phyloP scores from a whole-genome alignment of 1,140 invertebrate genomes.

The Ceratina australensis region DNA sequence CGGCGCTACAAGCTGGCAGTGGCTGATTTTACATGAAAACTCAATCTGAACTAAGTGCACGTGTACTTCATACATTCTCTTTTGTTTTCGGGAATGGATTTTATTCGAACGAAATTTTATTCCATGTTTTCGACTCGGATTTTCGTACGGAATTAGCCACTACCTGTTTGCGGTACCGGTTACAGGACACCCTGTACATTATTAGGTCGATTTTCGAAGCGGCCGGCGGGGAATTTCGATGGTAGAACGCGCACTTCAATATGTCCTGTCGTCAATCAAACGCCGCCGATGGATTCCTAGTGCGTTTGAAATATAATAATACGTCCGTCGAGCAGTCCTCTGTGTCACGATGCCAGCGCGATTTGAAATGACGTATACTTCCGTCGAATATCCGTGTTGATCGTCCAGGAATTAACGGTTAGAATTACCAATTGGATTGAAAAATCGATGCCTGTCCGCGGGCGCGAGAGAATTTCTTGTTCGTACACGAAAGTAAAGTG shows the following conservation, averaged over 20 bases:
- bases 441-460: neutral
- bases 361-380: conserved; percentile 48
- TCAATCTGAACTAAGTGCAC: too few species aligned
- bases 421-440: conserved; percentile 11
- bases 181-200: neutral
- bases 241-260: conserved; percentile 45
- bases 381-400: conserved; percentile 23
- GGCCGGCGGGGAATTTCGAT: conserved; percentile 43
- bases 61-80: too few species aligned
- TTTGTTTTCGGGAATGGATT: too few species aligned
- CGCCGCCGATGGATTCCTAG: conserved; percentile 46
- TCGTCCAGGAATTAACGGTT: conserved; percentile 25
- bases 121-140: too few species aligned
- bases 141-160: too few species aligned
- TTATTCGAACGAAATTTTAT: too few species aligned
- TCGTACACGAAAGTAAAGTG: neutral
- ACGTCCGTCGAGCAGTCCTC: conserved; percentile 45
- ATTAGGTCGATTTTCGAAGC: conserved; percentile 43
- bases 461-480: neutral
- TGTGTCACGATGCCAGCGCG: conserved; percentile 38
- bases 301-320: conserved; percentile 63
- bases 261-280: conserved; percentile 58
- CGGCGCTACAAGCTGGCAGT: too few species aligned
- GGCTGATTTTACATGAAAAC: too few species aligned
- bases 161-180: too few species aligned